Conservation (phyloP, 2,797 vertebrate genomes). For the Nothura maculosa region DNA sequence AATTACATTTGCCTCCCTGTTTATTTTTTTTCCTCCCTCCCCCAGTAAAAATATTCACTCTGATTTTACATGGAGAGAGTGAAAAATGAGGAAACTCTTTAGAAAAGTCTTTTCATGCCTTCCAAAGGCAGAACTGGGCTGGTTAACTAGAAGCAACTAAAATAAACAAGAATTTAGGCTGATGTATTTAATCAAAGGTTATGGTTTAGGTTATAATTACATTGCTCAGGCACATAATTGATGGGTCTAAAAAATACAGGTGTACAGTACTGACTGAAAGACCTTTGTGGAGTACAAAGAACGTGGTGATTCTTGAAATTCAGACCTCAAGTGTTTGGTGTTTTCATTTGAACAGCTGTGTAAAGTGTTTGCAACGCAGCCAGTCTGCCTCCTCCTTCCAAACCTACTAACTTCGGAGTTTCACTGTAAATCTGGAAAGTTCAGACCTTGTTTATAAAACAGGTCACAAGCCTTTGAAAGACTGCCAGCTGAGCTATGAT, state of each 20-base stretch:
- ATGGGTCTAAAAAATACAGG: conserved; percentile 70
- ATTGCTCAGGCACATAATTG: conserved; percentile 75
- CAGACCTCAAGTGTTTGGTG: conserved; percentile 63
- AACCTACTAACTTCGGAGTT: not conserved
- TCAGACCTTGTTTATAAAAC: not conserved
- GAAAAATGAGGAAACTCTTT: conserved; percentile 42
- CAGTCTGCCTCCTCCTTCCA: not conserved
- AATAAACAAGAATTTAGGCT: conserved; percentile 75
- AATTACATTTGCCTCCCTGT: conserved; percentile 21
- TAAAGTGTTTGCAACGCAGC: not conserved
- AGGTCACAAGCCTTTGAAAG: not conserved
- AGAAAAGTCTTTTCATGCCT: conserved; percentile 43
- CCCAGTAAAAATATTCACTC: conserved; percentile 29
- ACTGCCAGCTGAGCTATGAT: not conserved
- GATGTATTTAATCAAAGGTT: conserved; percentile 71
- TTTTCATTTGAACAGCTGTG: conserved; percentile 69
- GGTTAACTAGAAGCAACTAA: conserved; percentile 71
- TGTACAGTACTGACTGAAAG: conserved; percentile 64
- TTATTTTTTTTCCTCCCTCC: conserved; percentile 28
- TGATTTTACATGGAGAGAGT: not conserved
- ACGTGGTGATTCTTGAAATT: conserved; percentile 48
- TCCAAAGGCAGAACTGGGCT: conserved; percentile 38
- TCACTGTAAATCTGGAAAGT: not conserved
- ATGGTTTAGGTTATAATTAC: conserved; percentile 74
- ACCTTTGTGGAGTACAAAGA: conserved; percentile 67